Evolutionary conservation across 2,113 vertebrate species (phyloP).

Genomic region (Fulmarus glacialis): DNA sequence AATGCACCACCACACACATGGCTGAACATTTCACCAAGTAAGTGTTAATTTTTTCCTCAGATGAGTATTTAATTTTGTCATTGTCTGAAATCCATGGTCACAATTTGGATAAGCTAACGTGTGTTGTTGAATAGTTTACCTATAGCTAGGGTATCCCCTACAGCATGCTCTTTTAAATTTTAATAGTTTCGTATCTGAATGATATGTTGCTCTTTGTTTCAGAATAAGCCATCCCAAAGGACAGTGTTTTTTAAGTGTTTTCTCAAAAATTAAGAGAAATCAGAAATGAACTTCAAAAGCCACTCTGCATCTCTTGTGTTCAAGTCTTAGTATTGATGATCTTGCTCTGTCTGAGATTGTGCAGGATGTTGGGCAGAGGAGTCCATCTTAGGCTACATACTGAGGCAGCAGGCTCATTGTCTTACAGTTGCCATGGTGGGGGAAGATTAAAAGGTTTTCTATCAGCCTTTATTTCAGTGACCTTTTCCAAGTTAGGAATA

Average conservation of each 20-base stretch:
- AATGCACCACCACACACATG: too few species aligned
- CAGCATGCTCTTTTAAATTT: neutral
- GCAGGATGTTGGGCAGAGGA: neutral
- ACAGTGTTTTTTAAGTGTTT: neutral
- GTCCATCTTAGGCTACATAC: neutral
- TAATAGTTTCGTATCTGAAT: neutral
- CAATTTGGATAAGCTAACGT: neutral
- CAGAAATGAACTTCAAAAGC: neutral
- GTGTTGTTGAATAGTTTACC: neutral
- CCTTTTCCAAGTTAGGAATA: conserved; percentile 2
- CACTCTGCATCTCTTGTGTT: neutral
- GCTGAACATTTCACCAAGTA: neutral
- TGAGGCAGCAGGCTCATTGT: neutral
- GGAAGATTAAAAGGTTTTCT: conserved; percentile 18
- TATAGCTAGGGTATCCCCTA: neutral
- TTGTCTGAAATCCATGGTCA: neutral
- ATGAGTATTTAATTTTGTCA: neutral
- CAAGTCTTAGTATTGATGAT: neutral
- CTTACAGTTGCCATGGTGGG: neutral
- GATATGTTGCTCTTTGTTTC: neutral
- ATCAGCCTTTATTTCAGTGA: neutral
- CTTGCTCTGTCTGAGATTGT: neutral
- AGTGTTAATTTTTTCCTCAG: neutral
- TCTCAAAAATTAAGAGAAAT: neutral
- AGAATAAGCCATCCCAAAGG: neutral